A percentile compares a stretch with the other conserved stretches of the same genome.
phyloP scores from a whole-genome alignment of 2,113 vertebrate species.

The Psettodes erumei region DNA sequence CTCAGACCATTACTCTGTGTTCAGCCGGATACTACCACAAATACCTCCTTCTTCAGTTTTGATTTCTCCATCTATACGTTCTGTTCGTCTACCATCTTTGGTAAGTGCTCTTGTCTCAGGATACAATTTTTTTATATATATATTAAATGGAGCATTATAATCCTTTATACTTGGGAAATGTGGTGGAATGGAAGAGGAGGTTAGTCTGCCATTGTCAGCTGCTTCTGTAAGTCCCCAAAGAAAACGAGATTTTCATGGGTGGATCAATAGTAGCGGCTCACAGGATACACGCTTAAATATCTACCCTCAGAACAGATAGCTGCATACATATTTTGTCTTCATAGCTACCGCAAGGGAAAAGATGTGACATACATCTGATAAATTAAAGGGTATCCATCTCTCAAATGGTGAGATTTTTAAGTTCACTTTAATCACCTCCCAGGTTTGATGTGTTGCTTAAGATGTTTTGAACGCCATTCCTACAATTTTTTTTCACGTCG shows the following conservation, averaged over 20 bases:
- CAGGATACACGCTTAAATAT: constrained; percentile 51
- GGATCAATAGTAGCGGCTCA: constrained; percentile 55
- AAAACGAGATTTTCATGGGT: constrained; percentile 53
- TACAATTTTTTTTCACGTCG: constrained; percentile 14
- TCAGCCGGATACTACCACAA: constrained; percentile 23
- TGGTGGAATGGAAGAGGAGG: constrained; percentile 53
- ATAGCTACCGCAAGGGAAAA: constrained; percentile 20
- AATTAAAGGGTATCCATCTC: constrained; percentile 55
- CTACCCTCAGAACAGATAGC: constrained; percentile 28
- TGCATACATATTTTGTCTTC: constrained; percentile 48
- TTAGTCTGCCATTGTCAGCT: constrained; percentile 58
- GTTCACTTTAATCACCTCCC: constrained; percentile 55
- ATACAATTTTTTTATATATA: constrained; percentile 27
- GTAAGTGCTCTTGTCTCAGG: constrained; percentile 37
- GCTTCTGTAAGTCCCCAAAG: constrained; percentile 48
- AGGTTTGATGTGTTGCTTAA: constrained; percentile 50
- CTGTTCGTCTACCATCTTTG: not conserved
- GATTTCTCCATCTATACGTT: constrained; percentile 33
- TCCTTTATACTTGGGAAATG: constrained; percentile 35
- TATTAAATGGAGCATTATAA: constrained; percentile 22
- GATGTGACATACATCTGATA: constrained; percentile 42
- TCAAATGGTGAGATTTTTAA: constrained; percentile 48
- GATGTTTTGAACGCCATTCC: constrained; percentile 49
- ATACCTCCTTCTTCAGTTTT: constrained; percentile 28
- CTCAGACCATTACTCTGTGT: constrained; percentile 43